Evolutionary conservation across 2,888 invertebrate genomes (phyloP), one percentile per base, ranked within the genome.

Genomic region (Meiosimyza platycephala): DNA sequence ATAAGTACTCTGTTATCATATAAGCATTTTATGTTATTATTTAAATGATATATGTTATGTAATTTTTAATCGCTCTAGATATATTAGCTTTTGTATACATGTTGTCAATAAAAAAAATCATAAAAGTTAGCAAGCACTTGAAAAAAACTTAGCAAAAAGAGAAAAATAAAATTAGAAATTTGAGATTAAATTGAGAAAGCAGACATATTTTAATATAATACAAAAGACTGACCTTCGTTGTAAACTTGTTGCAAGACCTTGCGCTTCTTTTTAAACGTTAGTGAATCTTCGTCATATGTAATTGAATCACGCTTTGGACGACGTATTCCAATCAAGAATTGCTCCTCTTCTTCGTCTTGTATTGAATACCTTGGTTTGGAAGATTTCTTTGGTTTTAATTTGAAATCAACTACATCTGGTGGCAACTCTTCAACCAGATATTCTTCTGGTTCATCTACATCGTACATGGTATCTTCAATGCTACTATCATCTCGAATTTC

Each of bases 241-340:
- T 91, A 91, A 59, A 92, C 89, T 67, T 89, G 89, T 78, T 90
- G 90, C 73, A 92, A 90, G 78, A 91, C 90, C 86, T 92, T 93
- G 77, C 90, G 89, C 79, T 92, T 92, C 79, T 94, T 89, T 83
- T 92, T 93, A 69, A 95, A 87, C 72, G 92, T 93, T 28, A 94
- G 86, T 13, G 91, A 90, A 80, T 91, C 92, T 84, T 92, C 92
- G 83, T 90, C 91, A 78, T 88, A 90, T 9, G 88, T 85, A 6
- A 88, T 81, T 74, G 90, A 89, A 76, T 86, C 83, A 69, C 87
- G 85, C 72, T 88, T 88, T 15, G 89, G 87, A 81, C 90, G 90
- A 51, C 88, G 84, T 47, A 89, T 82, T 52, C 89, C 88, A 71
- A 90, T 82, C 63, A 90, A 85, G 74, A 90, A 88, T 76, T 89